Evolutionary conservation across 2,113 vertebrate genomes (phyloP), one percentile per base, ranked within the genome.

Genomic region (Poecilia latipinna): DNA sequence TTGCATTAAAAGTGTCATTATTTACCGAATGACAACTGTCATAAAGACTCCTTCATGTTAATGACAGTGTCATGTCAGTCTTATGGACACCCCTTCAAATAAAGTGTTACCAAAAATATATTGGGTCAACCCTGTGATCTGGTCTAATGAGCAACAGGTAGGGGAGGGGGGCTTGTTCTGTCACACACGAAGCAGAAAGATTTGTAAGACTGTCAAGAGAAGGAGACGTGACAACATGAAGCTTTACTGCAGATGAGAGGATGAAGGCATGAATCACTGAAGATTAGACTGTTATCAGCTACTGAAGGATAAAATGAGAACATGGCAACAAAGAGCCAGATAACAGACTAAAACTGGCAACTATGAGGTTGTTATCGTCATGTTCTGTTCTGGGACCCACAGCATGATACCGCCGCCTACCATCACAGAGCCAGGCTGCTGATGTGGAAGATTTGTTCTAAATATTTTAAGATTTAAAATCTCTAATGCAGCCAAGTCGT

Each of bases 51-150:
- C 28, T 28, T 28, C 28, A 1, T 28, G 28, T 28, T 28, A 1
- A 28, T 28, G 28, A 28, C 28, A 28, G 28, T 28, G 28, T 28
- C 28, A 28, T 28, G 28, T 28, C 28, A 28, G 28, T 28, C 28
- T 28, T 28, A 28, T 28, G 28, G 28, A 28, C 28, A 28, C 28
- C 28, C 28, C 28, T 28, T 28, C 28, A 28, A 28, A 28, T 28
- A 28, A 28, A 28, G 1, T 28, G 28, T 28, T 28, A 28, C 28
- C 28, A 28, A 28, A 28, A 28, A 28, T 28, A 57, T 83, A 81
- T 89, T 80, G 86, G 84, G 61, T 75, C 84, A 81, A 89, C 83
- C 87, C 87, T 90, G 86, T 90, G 89, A 90, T 90, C 91, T 91
- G 90, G 89, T 71, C 37, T 8, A 71, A 75, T 66, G 82, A 91